Conservation (phyloP, 2,888 invertebrate genomes). For the Sinotaia quadrata region DNA sequence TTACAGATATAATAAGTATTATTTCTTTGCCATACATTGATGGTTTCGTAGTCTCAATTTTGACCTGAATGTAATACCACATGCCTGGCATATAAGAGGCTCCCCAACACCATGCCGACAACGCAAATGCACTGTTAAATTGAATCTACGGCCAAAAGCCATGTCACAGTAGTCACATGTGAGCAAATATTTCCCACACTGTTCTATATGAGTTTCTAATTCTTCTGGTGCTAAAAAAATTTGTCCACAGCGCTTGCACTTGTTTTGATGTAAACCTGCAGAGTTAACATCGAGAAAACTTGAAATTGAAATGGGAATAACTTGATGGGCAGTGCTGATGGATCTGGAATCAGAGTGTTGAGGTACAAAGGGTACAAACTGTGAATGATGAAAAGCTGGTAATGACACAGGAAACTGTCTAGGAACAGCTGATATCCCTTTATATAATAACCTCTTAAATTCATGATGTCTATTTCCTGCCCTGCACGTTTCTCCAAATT, state of each 20-base stretch:
- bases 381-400: background rate
- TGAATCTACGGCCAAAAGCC: conserved; percentile 31
- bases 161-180: conserved; percentile 28
- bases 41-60: conserved; percentile 21
- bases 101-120: conserved; percentile 35
- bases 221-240: background rate
- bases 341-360: no score
- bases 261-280: no score
- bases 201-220: conserved; percentile 4
- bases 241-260: conserved; percentile 12
- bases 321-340: no score
- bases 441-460: background rate
- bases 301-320: no score
- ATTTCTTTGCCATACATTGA: conserved; percentile 2
- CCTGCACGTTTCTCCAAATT: background rate
- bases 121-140: conserved; percentile 33
- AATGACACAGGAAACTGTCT: background rate
- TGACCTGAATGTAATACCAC: conserved; percentile 32
- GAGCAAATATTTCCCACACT: conserved; percentile 13
- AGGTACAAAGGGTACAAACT: background rate
- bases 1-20: no score
- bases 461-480: background rate
- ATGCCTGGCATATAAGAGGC: conserved; percentile 24
- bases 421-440: no score
- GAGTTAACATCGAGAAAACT: no score